Evolutionary conservation across 2,113 vertebrate genomes (phyloP).

Genomic region (Uria aalge): DNA sequence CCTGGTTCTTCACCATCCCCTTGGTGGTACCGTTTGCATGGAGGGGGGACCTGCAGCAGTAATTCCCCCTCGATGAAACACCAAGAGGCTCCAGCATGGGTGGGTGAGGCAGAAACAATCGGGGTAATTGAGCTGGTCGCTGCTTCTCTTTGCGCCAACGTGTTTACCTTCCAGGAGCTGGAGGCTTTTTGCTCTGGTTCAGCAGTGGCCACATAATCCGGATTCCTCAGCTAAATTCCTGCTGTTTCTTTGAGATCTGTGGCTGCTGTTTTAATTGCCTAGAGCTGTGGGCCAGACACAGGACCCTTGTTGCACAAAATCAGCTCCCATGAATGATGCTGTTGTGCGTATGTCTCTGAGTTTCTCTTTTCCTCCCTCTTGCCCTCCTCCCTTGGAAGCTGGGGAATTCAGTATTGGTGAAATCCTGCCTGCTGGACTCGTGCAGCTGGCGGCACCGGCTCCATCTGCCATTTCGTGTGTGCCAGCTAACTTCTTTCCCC

Average conservation of each 20-base stretch:
- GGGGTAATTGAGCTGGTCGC: background rate
- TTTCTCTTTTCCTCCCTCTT: background rate
- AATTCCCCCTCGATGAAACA: rapidly evolving
- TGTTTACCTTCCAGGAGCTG: background rate
- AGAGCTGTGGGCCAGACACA: conserved; percentile 49
- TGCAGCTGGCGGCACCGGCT: background rate
- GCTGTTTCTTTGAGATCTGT: conserved; percentile 22
- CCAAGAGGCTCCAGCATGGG: background rate
- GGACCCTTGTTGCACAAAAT: conserved; percentile 53
- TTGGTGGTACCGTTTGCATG: background rate
- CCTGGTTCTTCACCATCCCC: background rate
- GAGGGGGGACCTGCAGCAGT: background rate
- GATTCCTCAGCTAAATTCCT: conserved; percentile 62
- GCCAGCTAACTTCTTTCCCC: background rate
- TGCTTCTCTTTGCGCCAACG: background rate
- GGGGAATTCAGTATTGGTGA: background rate
- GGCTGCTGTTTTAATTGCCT: conserved; percentile 41
- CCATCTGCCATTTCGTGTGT: background rate
- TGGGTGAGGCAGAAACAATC: background rate
- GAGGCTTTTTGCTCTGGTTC: background rate
- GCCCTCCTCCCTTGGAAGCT: background rate
- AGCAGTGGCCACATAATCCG: conserved; percentile 37
- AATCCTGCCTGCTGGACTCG: background rate
- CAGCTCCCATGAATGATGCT: conserved; percentile 58
- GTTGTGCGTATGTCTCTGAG: conserved; percentile 25